These are phyloP conservation scores for Theretra japonica DNA, from an alignment of 2,888 invertebrate genomes.

Conservation along the genomic window DNA sequence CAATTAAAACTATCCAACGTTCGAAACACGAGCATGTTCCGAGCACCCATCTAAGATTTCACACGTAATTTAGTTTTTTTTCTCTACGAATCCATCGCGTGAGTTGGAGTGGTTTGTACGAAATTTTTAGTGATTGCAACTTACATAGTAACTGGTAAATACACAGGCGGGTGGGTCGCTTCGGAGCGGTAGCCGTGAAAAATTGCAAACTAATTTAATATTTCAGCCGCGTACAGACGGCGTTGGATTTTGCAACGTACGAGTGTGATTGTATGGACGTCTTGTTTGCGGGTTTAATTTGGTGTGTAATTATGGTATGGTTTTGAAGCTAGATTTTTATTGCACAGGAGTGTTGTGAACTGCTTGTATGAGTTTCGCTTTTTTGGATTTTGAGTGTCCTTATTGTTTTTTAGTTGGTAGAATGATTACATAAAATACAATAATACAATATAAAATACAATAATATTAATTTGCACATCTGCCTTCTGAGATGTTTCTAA, in stretches of 20 bases:
- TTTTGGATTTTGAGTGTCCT: too few relatives aligned
- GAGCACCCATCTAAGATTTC: slow-evolving; percentile 15
- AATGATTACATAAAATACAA: too few relatives aligned
- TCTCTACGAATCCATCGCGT: slow-evolving; percentile 14
- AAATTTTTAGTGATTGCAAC: slow-evolving; percentile 27
- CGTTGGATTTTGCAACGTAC: slow-evolving; percentile 51
- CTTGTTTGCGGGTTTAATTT: slow-evolving; percentile 9
- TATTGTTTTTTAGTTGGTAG: too few relatives aligned
- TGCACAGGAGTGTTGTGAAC: neutral
- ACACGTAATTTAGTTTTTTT: slow-evolving; percentile 5
- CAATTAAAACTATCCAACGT: neutral
- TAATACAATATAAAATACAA: too few relatives aligned
- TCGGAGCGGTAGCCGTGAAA: slow-evolving; percentile 42
- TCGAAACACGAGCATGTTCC: neutral
- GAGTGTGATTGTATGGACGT: slow-evolving; percentile 4
- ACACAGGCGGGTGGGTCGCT: slow-evolving; percentile 31
- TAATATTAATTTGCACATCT: too few relatives aligned
- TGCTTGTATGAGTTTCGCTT: neutral
- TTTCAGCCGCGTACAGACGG: slow-evolving; percentile 53
- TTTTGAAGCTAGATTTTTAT: neutral
- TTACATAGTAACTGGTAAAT: slow-evolving; percentile 35
- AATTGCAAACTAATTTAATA: slow-evolving; percentile 54
- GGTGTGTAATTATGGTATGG: neutral
- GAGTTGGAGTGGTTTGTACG: slow-evolving; percentile 11
- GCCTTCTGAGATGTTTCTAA: too few relatives aligned